A percentile compares a stretch with the other conserved stretches of the same genome.
Evolutionary conservation across 2,797 vertebrate species (phyloP).

Genomic region (Acanthurus lineatus): DNA sequence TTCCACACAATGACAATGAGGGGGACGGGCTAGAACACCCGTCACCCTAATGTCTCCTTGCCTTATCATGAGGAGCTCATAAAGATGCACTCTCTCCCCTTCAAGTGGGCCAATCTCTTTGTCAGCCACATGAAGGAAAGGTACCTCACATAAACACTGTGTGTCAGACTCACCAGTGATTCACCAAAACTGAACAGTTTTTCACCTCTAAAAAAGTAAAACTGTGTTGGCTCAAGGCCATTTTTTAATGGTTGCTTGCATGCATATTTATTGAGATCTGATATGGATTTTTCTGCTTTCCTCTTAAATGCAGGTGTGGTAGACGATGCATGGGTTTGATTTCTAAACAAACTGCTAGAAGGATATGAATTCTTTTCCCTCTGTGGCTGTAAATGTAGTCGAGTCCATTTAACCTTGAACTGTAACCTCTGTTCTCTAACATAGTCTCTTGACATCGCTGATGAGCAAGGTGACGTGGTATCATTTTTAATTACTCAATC

Average conservation of each 20-base stretch:
- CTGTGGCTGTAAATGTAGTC: constrained; percentile 18
- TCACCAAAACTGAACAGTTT: constrained; percentile 26
- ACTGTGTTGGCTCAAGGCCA: constrained; percentile 21
- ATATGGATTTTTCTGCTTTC: constrained; percentile 47
- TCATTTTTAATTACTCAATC: neutral
- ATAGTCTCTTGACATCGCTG: constrained; percentile 2
- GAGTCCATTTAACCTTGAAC: constrained; percentile 44
- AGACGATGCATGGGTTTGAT: constrained; percentile 35
- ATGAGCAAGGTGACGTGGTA: constrained; percentile 12
- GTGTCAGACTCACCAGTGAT: constrained; percentile 24
- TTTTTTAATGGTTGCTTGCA: constrained; percentile 50
- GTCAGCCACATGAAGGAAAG: constrained; percentile 52
- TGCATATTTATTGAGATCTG: constrained; percentile 63
- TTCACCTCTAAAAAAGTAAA: constrained; percentile 34
- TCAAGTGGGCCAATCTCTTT: constrained; percentile 74
- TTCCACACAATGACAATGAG: constrained; percentile 73
- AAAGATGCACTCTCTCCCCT: constrained; percentile 63
- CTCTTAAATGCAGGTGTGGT: constrained; percentile 43
- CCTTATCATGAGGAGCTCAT: constrained; percentile 73
- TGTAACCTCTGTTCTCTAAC: constrained; percentile 10
- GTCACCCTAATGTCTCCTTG: constrained; percentile 77
- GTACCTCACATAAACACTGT: constrained; percentile 16
- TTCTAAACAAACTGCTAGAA: constrained; percentile 35
- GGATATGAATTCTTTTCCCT: neutral
- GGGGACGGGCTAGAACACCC: constrained; percentile 72